Evolutionary conservation across 1,140 invertebrate genomes (phyloP).

Genomic region (Drosophila ercepeae): DNA sequence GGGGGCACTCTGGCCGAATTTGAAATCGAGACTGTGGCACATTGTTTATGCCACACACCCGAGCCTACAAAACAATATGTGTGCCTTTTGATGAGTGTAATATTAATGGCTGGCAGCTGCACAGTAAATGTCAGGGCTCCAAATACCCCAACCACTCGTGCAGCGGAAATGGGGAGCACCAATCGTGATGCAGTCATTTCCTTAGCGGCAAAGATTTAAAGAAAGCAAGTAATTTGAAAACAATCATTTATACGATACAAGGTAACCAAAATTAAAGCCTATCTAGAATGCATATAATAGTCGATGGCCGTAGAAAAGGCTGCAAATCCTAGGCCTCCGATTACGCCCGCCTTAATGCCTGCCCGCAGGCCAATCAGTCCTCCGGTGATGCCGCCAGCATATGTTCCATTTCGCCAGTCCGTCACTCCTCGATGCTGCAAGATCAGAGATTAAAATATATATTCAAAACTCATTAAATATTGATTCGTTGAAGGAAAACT

Average conservation of each 20-base stretch:
- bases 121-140: conserved; percentile 38
- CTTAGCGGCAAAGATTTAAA: conserved; percentile 35
- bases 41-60: conserved; percentile 59
- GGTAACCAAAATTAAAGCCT: conserved; percentile 19
- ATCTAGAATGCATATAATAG: conserved; percentile 91
- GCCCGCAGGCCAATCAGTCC: conserved; percentile 97
- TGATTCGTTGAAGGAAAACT: conserved; percentile 49
- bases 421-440: conserved; percentile 94
- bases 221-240: conserved; percentile 42
- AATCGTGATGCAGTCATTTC: conserved; percentile 30
- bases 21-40: conserved; percentile 60
- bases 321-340: conserved; percentile 97
- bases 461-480: neutral
- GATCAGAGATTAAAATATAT: neutral
- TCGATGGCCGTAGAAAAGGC: conserved; percentile 97
- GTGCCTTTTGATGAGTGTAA: conserved; percentile 42
- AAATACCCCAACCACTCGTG: conserved; percentile 4
- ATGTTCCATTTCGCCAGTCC: conserved; percentile 98
- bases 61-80: neutral
- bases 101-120: conserved; percentile 71
- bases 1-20: conserved; percentile 67
- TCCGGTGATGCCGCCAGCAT: conserved; percentile 96
- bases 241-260: conserved; percentile 55
- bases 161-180: conserved; percentile 19
- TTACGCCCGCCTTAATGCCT: conserved; percentile 95